These are phyloP conservation scores for Noctuana brunneofusca DNA, from an alignment of 2,888 invertebrate genomes.

Conservation along the genomic window DNA sequence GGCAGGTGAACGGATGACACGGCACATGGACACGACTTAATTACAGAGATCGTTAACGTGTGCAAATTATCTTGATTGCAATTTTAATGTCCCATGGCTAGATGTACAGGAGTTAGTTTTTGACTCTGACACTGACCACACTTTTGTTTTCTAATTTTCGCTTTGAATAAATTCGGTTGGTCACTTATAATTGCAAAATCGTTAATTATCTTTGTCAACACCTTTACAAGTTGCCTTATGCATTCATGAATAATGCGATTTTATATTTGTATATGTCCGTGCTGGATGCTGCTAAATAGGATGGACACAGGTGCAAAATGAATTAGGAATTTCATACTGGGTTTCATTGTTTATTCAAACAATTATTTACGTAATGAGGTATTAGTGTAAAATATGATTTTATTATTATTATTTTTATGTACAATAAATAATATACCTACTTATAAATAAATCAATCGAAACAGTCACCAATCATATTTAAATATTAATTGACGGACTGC, in stretches of 20 bases:
- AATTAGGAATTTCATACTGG: too few species aligned
- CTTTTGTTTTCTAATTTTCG: background rate
- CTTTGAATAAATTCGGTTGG: background rate
- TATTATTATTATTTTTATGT: too few species aligned
- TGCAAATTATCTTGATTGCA: slow-evolving; percentile 30
- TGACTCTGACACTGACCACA: slow-evolving; percentile 1
- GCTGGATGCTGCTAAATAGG: too few species aligned
- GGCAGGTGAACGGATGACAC: slow-evolving; percentile 47
- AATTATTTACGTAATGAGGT: too few species aligned
- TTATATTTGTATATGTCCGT: too few species aligned
- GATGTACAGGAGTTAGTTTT: background rate
- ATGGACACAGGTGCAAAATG: too few species aligned
- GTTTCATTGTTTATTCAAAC: too few species aligned
- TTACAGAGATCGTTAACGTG: slow-evolving; percentile 29
- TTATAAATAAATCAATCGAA: slow-evolving; percentile 9
- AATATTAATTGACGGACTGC: slow-evolving; percentile 54
- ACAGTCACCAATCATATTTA: slow-evolving; percentile 36
- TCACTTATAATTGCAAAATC: background rate
- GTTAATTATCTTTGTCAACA: background rate
- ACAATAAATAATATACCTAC: too few species aligned
- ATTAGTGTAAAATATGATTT: too few species aligned
- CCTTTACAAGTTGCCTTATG: background rate
- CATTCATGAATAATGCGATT: background rate
- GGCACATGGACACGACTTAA: slow-evolving; percentile 32
- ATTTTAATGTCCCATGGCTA: slow-evolving; percentile 16